Percentiles rank a stretch among this genome's conserved stretches.
Evolutionary conservation across 2,888 invertebrate species (phyloP).

Genomic region (Diaprepes abbreviatus): DNA sequence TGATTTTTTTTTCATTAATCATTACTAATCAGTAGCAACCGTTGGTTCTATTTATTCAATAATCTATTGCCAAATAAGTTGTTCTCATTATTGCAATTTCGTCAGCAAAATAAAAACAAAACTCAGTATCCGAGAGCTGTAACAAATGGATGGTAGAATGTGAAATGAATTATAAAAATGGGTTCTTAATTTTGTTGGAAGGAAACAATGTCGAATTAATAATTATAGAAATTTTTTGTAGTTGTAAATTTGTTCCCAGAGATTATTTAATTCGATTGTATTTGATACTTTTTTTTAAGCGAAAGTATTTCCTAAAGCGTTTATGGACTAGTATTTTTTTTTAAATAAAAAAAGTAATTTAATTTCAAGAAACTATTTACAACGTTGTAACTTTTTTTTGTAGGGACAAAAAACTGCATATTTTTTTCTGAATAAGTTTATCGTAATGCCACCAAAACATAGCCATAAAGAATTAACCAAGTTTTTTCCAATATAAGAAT

Average conservation of each 20-base stretch:
- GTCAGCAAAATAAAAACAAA: neutral
- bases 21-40: neutral
- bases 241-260: neutral
- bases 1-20: conserved; percentile 10
- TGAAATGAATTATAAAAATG: neutral
- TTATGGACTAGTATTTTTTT: no score
- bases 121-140: neutral
- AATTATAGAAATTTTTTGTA: conserved; percentile 1
- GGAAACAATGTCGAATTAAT: conserved; percentile 4
- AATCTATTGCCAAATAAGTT: conserved; percentile 1
- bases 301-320: no score
- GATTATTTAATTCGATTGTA: neutral
- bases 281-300: neutral
- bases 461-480: no score
- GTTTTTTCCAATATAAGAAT: no score
- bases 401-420: no score
- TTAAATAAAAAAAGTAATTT: no score
- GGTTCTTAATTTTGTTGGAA: neutral
- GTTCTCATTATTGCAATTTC: neutral
- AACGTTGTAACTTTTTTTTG: no score
- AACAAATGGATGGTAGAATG: neutral
- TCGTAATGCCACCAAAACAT: no score
- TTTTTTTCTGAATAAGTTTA: no score
- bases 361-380: no score
- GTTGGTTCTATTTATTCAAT: neutral